Evolutionary conservation across 1,140 invertebrate genomes (phyloP).

Genomic region (Macrobrachium rosenbergii): DNA sequence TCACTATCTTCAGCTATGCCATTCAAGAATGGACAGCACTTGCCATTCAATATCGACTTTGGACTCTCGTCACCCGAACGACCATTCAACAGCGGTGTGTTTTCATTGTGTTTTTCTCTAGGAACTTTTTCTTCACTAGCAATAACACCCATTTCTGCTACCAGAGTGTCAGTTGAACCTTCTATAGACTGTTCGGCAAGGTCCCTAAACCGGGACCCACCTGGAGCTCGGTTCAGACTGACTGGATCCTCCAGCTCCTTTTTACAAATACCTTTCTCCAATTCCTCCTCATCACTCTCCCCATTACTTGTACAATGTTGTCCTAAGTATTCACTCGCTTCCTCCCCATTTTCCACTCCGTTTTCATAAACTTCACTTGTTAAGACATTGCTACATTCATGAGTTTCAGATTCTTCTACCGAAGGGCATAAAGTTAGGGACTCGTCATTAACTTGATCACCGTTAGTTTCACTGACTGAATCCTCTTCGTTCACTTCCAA

Average conservation of each 20-base stretch:
- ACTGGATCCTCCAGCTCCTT: neutral
- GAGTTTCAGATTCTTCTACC: slow-evolving; percentile 46
- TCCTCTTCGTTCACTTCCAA: slow-evolving; percentile 44
- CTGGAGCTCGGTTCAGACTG: neutral
- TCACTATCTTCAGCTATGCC: slow-evolving; percentile 30
- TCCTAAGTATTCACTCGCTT: slow-evolving; percentile 50
- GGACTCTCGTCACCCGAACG: slow-evolving; percentile 44
- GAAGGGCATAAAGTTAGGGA: slow-evolving; percentile 56
- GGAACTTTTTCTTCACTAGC: slow-evolving; percentile 52
- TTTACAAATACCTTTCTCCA: neutral
- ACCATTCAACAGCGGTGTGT: slow-evolving; percentile 37
- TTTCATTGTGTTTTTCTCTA: slow-evolving; percentile 49
- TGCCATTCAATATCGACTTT: slow-evolving; percentile 48
- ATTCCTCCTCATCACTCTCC: neutral
- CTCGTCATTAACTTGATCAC: slow-evolving; percentile 46
- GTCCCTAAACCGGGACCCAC: slow-evolving; percentile 21
- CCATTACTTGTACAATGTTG: slow-evolving; percentile 13
- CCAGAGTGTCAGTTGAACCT: slow-evolving; percentile 73
- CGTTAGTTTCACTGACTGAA: slow-evolving; percentile 47
- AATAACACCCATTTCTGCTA: slow-evolving; percentile 68
- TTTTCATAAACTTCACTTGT: slow-evolving; percentile 42
- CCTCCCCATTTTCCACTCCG: slow-evolving; percentile 51
- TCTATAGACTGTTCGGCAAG: slow-evolving; percentile 68
- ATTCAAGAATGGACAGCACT: slow-evolving; percentile 55
- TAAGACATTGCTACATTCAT: slow-evolving; percentile 39